Evolutionary conservation across 2,888 invertebrate species (phyloP), one percentile per base, ranked within the genome.

Genomic region (Sphinx pinastri): DNA sequence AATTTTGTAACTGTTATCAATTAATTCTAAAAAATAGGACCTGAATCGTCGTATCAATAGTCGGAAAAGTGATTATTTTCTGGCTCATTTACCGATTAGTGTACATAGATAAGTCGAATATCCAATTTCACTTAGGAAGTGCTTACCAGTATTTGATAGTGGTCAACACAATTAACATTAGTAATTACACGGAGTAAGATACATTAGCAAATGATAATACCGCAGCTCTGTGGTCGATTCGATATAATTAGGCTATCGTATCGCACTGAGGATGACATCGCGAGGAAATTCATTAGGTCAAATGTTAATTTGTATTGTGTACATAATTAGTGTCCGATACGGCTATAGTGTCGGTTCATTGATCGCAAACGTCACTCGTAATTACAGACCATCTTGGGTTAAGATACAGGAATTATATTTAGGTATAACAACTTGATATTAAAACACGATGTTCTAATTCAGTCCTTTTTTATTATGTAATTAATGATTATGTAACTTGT

Each of bases 201-300:
- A 63, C 63, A 63, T 63, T 63, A 63, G 63, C 63, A 49, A 63
- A 63, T 63, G 63, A 63, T 63, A 63, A 63, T 63, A 63, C 63
- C 63, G 63, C 63, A 63, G 47, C 49, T 47, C 13, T 63, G 63
- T 63, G 63, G 63, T 63, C 19, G 63, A 63, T 63, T 63, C 49
- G 63, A 63, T 63, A 49, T 63, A 63, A 63, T 63, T 63, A 63
- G 63, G 49, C 63, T 12, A 63, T 63, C 19, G 49, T 16, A 7
- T 45, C 60, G 10, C 49, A 19, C 49, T 47, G 63, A 63, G 12
- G 63, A 63, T 16, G 63, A 49, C 63, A 63, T 47, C 49, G 63
- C 63, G 16, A 47, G 49, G 63, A 63, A 63, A 63, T 19, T 63
- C 63, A 63, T 47, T 63, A 47, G 19, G 19, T 49, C 60, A 63